These are phyloP conservation scores for Eucera pruinosa DNA, from an alignment of 2,888 invertebrate genomes.

Conservation along the genomic window DNA sequence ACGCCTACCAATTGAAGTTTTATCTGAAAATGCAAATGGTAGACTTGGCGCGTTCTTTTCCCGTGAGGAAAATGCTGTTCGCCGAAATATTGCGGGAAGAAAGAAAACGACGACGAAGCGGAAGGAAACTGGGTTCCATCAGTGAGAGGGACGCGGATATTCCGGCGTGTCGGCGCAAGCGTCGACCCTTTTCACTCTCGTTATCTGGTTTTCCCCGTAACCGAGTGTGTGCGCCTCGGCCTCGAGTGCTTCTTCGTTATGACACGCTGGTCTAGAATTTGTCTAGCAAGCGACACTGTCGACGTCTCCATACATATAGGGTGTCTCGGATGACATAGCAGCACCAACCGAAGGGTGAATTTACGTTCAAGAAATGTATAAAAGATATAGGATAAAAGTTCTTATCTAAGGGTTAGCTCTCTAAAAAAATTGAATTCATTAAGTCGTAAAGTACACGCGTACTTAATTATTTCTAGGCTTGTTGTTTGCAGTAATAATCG, in stretches of 20 bases:
- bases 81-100: constrained; percentile 2
- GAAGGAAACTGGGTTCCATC: constrained; percentile 39
- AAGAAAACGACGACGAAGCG: constrained; percentile 9
- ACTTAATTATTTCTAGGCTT: too few species aligned
- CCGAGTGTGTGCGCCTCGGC: constrained; percentile 43
- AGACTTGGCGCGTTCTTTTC: neutral
- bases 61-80: neutral
- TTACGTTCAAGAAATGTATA: too few species aligned
- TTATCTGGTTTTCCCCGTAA: constrained; percentile 62
- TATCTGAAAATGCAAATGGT: constrained; percentile 2
- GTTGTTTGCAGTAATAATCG: too few species aligned
- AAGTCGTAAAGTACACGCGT: too few species aligned
- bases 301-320: too few species aligned
- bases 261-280: constrained; percentile 53
- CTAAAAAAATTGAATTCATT: too few species aligned
- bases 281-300: constrained; percentile 17
- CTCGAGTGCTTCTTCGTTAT: constrained; percentile 53
- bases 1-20: constrained; percentile 1
- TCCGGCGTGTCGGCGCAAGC: constrained; percentile 48
- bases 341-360: too few species aligned
- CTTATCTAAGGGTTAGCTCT: too few species aligned
- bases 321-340: too few species aligned
- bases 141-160: constrained; percentile 17
- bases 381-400: too few species aligned
- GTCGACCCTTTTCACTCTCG: constrained; percentile 65